Base-by-base conservation (phyloP, 1,140 invertebrate species). In the Leptinotarsa undecemlineata region DNA sequence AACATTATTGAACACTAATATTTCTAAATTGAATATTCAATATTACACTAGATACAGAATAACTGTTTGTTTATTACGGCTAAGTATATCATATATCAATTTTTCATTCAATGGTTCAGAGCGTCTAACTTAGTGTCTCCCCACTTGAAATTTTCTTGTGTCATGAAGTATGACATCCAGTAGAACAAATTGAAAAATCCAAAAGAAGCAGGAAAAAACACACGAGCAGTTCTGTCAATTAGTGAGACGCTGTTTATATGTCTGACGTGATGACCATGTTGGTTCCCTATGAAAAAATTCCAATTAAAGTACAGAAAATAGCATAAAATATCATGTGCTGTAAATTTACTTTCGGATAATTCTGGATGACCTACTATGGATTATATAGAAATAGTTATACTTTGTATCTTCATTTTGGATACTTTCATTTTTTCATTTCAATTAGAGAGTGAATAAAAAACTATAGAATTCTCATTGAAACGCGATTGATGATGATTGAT, bases 191-290 rank as follows among this genome's bases (percentile, higher is more conserved):
- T 97, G 61, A 97, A 91, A 0, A 95, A 84, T 0, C 90, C 89
- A 82, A 97, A 97, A 1, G 94, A 94, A 3, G 93, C 89, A 2
- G 96, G 96, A 84, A 98, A 98, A 19, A 96, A 85, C 68, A 97
- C 86, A 47, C 96, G 88, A 0, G 96, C 94, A 1, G 94, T 89
- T 79, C 91, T 89, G 85, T 98, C 96, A 74, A 98, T 96, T 83
- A 91, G 87, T 1, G 94, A 96, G 14, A 96, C 95, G 81, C 94
- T 95, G 85, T 96, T 97, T 74, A 94, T 91, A 84, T 94, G 91
- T 48, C 90, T 87, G 21, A 88, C 86, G 4, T 69, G 68, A 48
- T 33, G 23, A 4, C 88, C 88, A 62, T 88, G 85, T 79, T 87
- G 84, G 48, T 85, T 84, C 82, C 85, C 86, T 64, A 79, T 20